Evolutionary conservation across 2,113 vertebrate genomes (phyloP).

Genomic region (Vulpes ferrilata): DNA sequence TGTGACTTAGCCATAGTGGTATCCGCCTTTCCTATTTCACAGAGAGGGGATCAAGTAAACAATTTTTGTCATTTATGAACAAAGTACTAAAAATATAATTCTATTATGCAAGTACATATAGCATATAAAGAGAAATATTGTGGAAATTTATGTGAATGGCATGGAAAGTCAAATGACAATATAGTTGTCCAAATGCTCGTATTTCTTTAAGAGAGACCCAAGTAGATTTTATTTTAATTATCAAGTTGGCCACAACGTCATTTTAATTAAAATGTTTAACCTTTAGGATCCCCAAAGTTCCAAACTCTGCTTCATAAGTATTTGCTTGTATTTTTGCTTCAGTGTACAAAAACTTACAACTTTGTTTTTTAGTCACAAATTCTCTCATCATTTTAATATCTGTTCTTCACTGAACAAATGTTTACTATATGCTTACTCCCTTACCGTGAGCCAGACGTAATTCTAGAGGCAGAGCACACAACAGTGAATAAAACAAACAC

Average conservation of each 20-base stretch:
- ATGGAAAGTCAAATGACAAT: background rate
- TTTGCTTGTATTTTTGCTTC: background rate
- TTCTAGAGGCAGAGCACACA: background rate
- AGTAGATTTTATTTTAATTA: background rate
- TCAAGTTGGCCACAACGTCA: background rate
- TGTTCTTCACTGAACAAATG: background rate
- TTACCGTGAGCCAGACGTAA: accelerated
- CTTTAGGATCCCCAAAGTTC: background rate
- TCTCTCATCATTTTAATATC: background rate
- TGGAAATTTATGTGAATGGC: background rate
- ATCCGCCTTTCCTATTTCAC: background rate
- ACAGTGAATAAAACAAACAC: background rate
- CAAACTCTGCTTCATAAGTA: background rate
- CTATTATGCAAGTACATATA: background rate
- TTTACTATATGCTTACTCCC: background rate
- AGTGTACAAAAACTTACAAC: background rate
- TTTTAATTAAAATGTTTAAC: background rate
- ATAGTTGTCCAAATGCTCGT: background rate
- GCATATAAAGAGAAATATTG: background rate
- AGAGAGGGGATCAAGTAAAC: background rate
- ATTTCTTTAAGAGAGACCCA: background rate
- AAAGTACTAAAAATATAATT: background rate
- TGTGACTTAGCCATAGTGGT: background rate
- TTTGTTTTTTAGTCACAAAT: background rate
- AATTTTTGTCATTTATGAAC: background rate